A percentile compares a stretch with the other conserved stretches of the same genome.
phyloP scores from a whole-genome alignment of 2,888 invertebrate species.

The Agrotis exclamationis region DNA sequence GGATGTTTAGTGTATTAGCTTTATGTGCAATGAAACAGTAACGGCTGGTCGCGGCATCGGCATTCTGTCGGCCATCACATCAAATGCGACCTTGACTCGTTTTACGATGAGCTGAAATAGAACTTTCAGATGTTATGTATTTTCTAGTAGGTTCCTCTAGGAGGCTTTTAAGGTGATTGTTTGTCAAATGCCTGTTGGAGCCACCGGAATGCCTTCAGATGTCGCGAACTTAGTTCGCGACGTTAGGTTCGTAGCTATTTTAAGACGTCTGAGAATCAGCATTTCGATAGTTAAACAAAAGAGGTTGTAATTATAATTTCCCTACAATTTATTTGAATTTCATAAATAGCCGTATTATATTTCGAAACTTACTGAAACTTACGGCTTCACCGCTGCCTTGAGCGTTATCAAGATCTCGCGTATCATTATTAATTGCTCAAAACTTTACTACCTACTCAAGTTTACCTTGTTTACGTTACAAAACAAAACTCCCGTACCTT shows the following conservation, averaged over 20 bases:
- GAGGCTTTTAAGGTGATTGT: conserved; percentile 29
- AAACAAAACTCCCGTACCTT: conserved; percentile 48
- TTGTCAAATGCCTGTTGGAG: background rate
- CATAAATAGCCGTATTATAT: conserved; percentile 14
- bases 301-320: background rate
- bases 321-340: conserved; percentile 3
- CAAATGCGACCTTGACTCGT: conserved; percentile 45
- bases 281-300: background rate
- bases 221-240: no score
- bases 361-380: conserved; percentile 33
- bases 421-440: conserved; percentile 47
- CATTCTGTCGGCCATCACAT: conserved; percentile 40
- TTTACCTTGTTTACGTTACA: conserved; percentile 43
- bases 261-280: background rate
- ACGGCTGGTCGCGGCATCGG: conserved; percentile 44
- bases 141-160: conserved; percentile 12
- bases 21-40: conserved; percentile 60
- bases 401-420: conserved; percentile 37
- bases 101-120: conserved; percentile 48
- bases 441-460: conserved; percentile 33
- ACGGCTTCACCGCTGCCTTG: conserved; percentile 19
- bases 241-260: background rate
- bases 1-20: conserved; percentile 57
- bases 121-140: conserved; percentile 22
- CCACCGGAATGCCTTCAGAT: no score